Base-by-base conservation (phyloP, 2,888 invertebrate species). In the Pinctada fucata region DNA sequence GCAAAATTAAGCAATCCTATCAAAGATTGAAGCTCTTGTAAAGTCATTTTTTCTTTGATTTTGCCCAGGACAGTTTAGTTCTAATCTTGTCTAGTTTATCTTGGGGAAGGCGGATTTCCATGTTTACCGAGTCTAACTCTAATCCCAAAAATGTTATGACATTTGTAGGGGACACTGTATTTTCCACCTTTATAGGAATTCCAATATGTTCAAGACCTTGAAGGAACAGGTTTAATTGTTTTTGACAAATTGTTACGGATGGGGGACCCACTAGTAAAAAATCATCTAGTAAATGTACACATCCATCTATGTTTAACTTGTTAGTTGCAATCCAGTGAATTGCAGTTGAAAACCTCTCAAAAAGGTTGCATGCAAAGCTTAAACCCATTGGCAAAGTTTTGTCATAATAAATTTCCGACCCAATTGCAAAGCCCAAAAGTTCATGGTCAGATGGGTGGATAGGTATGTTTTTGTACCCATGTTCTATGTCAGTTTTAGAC, bases 1-100 rank as follows among this genome's bases (percentile, higher is more conserved):
- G 79, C 81, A 75, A 83, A 81, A 69, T 79, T 78, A 2, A 83
- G 47, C 2, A 83, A n/a, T 3, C 80, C 81, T 10, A 82, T 72
- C 1, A 81, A 47, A n/a, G n/a, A n/a, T n/a, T n/a, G n/a, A n/a
- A n/a, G n/a, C n/a, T n/a, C n/a, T n/a, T n/a, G n/a, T n/a, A n/a
- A n/a, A n/a, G n/a, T n/a, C n/a, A n/a, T n/a, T n/a, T n/a, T n/a
- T n/a, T n/a, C n/a, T n/a, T n/a, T n/a, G n/a, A n/a, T n/a, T n/a
- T n/a, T n/a, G n/a, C n/a, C n/a, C n/a, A n/a, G n/a, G n/a, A n/a
- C 13, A 79, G 69, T 45, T 8, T n/a, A 1, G 13, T 16, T 63
- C 64, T 13, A 13, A 82, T 50, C 69, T 79, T 79, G 2, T 31
- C 48, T 4, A 78, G 13, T 50, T 83, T 84, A 5, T 84, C 80